These are phyloP conservation scores for Sebastes elongatus DNA, from an alignment of 2,797 vertebrate genomes.

Conservation along the genomic window DNA sequence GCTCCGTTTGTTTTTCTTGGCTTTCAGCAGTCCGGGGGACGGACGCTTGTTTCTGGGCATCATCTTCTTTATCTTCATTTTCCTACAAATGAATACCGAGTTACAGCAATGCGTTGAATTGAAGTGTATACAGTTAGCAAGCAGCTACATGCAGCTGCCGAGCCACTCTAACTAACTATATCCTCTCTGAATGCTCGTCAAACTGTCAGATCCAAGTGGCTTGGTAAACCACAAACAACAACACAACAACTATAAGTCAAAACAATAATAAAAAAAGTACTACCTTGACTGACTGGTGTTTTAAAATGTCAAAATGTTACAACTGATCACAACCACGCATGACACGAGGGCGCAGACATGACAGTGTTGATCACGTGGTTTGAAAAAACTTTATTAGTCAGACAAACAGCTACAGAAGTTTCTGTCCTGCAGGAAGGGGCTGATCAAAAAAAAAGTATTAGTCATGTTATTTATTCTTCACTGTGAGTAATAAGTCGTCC, in stretches of 20 bases:
- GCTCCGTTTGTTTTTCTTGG: constrained; percentile 69
- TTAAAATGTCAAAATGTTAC: background rate
- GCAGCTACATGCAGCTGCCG: background rate
- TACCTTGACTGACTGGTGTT: background rate
- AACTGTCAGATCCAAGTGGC: rapidly evolving
- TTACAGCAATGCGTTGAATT: background rate
- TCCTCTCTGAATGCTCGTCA: background rate
- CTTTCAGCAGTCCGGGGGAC: background rate
- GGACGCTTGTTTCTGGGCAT: constrained; percentile 41
- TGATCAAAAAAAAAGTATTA: background rate
- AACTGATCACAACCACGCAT: constrained; percentile 23
- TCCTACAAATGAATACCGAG: constrained; percentile 1
- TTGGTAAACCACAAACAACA: background rate
- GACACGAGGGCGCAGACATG: constrained; percentile 80
- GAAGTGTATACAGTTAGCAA: background rate
- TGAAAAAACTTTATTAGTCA: constrained; percentile 69
- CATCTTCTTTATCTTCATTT: constrained; percentile 82
- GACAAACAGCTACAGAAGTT: background rate
- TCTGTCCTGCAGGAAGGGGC: background rate
- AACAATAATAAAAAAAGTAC: background rate
- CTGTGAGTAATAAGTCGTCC: background rate
- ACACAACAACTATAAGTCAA: background rate
- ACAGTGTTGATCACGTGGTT: constrained; percentile 66
- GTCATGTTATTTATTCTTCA: background rate
- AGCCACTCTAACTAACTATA: rapidly evolving